These are phyloP conservation scores for Machaerirhynchus nigripectus DNA, from an alignment of 2,113 vertebrate genomes.

Conservation along the genomic window DNA sequence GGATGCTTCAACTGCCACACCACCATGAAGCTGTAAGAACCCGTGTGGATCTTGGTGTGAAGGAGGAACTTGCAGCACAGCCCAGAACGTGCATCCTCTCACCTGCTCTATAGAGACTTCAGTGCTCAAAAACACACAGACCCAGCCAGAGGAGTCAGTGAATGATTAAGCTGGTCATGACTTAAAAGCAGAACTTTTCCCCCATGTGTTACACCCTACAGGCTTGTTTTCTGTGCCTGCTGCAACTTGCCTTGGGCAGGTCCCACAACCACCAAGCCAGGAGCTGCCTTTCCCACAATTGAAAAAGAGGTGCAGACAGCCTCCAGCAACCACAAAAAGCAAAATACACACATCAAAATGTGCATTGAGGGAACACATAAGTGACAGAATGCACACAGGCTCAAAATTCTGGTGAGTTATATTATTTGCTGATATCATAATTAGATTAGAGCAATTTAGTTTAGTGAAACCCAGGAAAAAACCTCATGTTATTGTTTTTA, in stretches of 20 bases:
- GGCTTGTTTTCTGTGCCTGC: not conserved
- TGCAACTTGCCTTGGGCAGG: not conserved
- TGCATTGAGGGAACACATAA: not conserved
- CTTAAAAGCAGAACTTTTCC: not conserved
- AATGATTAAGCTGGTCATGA: not conserved
- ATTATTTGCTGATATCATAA: not conserved
- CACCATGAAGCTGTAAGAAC: not conserved
- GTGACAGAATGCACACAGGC: not conserved
- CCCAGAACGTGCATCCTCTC: not conserved
- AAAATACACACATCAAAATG: not conserved
- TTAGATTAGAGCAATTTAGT: not conserved
- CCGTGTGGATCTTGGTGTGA: not conserved
- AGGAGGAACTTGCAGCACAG: fast-evolving
- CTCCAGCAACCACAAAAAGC: not conserved
- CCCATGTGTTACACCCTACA: not conserved
- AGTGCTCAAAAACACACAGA: not conserved
- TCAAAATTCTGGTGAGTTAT: not conserved
- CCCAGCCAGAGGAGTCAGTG: not conserved
- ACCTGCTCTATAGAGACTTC: not conserved
- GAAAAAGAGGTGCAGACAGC: not conserved
- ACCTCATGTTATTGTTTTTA: not conserved
- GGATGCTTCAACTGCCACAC: not conserved
- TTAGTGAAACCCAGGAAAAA: not conserved
- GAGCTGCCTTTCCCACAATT: not conserved
- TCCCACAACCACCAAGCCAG: not conserved